A percentile compares a stretch with the other conserved stretches of the same genome.
Evolutionary conservation across 1,140 invertebrate species (phyloP).

Genomic region (Meloidogyne exigua): DNA sequence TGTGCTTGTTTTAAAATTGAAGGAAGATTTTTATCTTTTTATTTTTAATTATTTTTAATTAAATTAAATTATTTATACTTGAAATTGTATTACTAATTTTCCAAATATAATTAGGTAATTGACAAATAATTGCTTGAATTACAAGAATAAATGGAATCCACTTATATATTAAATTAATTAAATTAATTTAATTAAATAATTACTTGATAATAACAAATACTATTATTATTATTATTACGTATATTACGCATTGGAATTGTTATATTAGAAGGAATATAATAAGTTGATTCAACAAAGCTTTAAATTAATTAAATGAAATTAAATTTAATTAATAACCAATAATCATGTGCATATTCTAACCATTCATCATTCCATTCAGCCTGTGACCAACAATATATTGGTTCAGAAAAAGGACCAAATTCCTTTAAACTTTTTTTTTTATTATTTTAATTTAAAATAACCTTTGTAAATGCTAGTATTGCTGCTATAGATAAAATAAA

Average conservation of each 20-base stretch:
- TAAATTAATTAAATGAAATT: background rate
- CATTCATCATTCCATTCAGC: background rate
- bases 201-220: background rate
- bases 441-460: background rate
- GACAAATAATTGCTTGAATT: slow-evolving; percentile 4
- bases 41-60: background rate
- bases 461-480: background rate
- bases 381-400: background rate
- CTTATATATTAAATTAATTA: background rate
- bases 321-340: background rate
- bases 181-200: background rate
- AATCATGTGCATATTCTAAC: slow-evolving; percentile 4
- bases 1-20: background rate
- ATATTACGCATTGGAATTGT: background rate
- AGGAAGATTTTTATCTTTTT: slow-evolving; percentile 14
- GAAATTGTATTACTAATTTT: slow-evolving; percentile 12
- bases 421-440: background rate
- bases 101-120: slow-evolving; percentile 23
- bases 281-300: background rate
- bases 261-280: background rate
- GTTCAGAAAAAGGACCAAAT: background rate
- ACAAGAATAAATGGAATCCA: slow-evolving; percentile 26
- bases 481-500: background rate
- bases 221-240: background rate
- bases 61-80: background rate